A percentile compares a stretch with the other conserved stretches of the same genome.
phyloP scores from a whole-genome alignment of 2,113 vertebrate genomes.

The Carettochelys insculpta region DNA sequence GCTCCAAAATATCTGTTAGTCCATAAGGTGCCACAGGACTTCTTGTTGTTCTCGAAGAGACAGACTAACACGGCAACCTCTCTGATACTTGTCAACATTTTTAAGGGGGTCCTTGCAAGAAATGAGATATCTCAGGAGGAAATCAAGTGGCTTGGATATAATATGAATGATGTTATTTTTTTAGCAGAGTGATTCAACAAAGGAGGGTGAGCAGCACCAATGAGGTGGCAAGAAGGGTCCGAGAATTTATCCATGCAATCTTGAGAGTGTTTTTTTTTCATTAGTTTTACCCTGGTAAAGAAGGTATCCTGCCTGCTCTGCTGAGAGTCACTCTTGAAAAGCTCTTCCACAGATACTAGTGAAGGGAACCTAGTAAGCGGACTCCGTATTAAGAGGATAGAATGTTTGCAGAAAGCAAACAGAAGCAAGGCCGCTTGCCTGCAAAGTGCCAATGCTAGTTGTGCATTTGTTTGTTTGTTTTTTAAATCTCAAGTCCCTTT shows the following conservation, averaged over 20 bases:
- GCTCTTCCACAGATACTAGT: background rate
- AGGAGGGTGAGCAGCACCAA: background rate
- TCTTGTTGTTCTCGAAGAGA: too few relatives aligned
- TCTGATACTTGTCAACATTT: too few relatives aligned
- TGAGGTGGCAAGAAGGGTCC: background rate
- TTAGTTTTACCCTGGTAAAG: background rate
- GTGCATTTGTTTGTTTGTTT: background rate
- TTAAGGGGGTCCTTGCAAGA: background rate
- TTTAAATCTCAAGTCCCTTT: background rate
- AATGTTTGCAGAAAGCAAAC: background rate
- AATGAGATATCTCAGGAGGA: background rate
- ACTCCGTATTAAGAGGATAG: background rate
- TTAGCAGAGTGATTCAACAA: background rate
- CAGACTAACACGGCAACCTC: too few relatives aligned
- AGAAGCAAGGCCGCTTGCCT: background rate
- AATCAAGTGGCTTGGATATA: background rate
- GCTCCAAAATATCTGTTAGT: too few relatives aligned
- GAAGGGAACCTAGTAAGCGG: background rate
- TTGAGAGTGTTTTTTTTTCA: background rate
- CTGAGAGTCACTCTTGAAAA: fast-evolving
- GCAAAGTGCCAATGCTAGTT: fast-evolving
- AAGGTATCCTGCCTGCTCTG: background rate
- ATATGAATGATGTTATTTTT: background rate
- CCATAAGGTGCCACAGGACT: too few relatives aligned
- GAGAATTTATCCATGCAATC: background rate